These are phyloP conservation scores for Chionoecetes opilio DNA, from an alignment of 1,140 invertebrate species.

Conservation along the genomic window DNA sequence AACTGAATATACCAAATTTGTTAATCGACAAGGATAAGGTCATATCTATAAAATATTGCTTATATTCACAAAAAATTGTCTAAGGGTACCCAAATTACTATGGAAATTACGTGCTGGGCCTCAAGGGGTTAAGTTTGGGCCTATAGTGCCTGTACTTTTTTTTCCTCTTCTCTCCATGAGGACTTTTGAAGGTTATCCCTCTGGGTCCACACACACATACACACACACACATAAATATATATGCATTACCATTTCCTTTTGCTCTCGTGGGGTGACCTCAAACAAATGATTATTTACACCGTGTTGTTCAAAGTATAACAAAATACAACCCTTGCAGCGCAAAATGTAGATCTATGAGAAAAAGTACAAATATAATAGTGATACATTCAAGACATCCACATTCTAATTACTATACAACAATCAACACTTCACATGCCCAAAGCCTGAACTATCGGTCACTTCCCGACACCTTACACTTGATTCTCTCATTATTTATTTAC, in stretches of 20 bases:
- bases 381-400: slow-evolving; percentile 30
- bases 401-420: slow-evolving; percentile 29
- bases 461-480: not conserved
- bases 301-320: slow-evolving; percentile 30
- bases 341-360: slow-evolving; percentile 22
- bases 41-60: too few species aligned
- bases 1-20: too few species aligned
- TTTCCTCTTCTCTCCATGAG: too few species aligned
- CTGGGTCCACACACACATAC: too few species aligned
- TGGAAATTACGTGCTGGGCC: too few species aligned
- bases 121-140: too few species aligned
- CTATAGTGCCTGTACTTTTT: too few species aligned
- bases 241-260: not conserved
- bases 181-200: too few species aligned
- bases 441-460: not conserved
- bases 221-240: not conserved
- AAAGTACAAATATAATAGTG: slow-evolving; percentile 13
- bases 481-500: slow-evolving; percentile 11
- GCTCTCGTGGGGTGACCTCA: not conserved
- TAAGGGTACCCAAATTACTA: too few species aligned
- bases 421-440: not conserved
- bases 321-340: slow-evolving; percentile 25
- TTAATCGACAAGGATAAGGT: too few species aligned
- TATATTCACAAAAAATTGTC: too few species aligned
- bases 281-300: slow-evolving; percentile 11